These are phyloP conservation scores for Hippocampus guttulatus DNA, from an alignment of 2,113 vertebrate genomes.

Conservation along the genomic window DNA sequence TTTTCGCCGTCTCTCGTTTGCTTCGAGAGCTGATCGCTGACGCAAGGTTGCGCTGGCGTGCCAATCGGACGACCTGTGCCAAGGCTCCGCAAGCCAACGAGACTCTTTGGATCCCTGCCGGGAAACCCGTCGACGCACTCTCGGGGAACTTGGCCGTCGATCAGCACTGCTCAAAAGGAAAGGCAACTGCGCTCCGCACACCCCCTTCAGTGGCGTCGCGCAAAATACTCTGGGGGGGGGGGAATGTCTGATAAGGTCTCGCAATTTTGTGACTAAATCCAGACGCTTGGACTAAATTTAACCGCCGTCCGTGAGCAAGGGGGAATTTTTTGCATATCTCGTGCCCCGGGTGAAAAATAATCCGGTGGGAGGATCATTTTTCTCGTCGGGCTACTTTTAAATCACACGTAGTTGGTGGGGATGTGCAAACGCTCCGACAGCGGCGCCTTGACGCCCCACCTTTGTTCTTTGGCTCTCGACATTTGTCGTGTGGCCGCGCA, in stretches of 20 bases:
- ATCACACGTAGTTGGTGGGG: constrained; percentile 1
- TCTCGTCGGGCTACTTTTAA: constrained; percentile 26
- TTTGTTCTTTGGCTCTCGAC: background rate
- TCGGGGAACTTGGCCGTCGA: constrained; percentile 60
- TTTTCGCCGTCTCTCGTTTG: constrained; percentile 48
- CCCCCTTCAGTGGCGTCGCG: constrained; percentile 11
- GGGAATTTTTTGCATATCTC: constrained; percentile 13
- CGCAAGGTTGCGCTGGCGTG: constrained; percentile 62
- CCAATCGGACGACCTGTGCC: constrained; percentile 49
- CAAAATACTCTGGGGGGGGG: constrained; percentile 6
- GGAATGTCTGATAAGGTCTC: constrained; percentile 19
- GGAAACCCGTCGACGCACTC: constrained; percentile 43
- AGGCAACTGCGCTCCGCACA: constrained; percentile 47
- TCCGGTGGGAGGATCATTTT: constrained; percentile 24
- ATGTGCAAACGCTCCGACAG: background rate
- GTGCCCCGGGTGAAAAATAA: constrained; percentile 29
- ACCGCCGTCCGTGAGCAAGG: constrained; percentile 18
- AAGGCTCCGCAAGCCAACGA: constrained; percentile 60
- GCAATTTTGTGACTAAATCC: constrained; percentile 37
- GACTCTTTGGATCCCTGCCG: constrained; percentile 62
- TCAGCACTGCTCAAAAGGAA: constrained; percentile 58
- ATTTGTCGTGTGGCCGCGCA: too few relatives aligned
- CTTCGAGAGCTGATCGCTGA: constrained; percentile 66
- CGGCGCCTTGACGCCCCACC: background rate
- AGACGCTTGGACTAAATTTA: constrained; percentile 29